phyloP scores from a whole-genome alignment of 2,797 vertebrate genomes.

The Prionace glauca region DNA sequence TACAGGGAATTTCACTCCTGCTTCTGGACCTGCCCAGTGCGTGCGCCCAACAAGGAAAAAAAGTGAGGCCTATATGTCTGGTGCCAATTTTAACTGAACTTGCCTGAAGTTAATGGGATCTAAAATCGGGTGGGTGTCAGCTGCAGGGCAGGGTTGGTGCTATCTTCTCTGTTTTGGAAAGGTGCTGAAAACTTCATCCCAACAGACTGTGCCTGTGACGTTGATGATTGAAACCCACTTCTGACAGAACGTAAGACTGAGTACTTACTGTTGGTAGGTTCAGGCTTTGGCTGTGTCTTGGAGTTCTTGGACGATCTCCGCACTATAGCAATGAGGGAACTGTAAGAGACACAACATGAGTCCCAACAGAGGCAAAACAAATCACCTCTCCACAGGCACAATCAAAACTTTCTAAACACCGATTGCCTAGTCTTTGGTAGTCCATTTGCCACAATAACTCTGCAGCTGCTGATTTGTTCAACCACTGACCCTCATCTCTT shows the following conservation, averaged over 20 bases:
- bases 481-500: neutral
- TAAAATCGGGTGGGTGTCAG: neutral
- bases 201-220: neutral
- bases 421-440: neutral
- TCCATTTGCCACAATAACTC: neutral
- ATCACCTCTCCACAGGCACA: neutral
- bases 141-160: no score
- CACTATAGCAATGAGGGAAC: constrained; percentile 73
- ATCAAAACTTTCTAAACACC: neutral
- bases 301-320: constrained; percentile 65
- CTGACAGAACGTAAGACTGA: neutral
- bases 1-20: no score
- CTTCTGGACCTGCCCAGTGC: no score
- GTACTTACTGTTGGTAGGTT: constrained; percentile 45
- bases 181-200: neutral
- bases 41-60: no score
- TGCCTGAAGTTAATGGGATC: neutral
- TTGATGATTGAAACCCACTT: neutral
- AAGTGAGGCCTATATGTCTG: no score
- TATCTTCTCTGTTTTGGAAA: neutral
- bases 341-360: constrained; percentile 40
- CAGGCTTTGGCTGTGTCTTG: constrained; percentile 57
- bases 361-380: neutral
- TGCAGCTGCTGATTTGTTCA: neutral
- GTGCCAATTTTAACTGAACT: neutral